These are phyloP conservation scores for Narcine bancroftii DNA, from an alignment of 2,113 vertebrate genomes.

Conservation along the genomic window DNA sequence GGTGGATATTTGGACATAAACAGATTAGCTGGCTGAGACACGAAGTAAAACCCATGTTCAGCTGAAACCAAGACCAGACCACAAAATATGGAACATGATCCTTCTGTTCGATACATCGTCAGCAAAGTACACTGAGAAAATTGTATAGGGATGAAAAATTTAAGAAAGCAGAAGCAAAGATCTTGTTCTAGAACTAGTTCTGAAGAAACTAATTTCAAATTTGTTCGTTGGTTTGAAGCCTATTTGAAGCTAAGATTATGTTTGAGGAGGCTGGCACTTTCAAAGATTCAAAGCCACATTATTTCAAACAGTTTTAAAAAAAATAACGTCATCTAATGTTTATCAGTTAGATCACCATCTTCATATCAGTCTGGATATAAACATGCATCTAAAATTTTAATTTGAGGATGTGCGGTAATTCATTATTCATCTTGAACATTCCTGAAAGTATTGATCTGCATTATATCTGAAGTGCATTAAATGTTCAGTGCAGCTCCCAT, in stretches of 20 bases:
- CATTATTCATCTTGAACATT: not conserved
- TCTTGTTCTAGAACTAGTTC: conserved; percentile 38
- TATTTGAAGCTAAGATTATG: conserved; percentile 47
- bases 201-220: conserved; percentile 41
- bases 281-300: conserved; percentile 51
- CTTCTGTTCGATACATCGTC: conserved; percentile 49
- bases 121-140: conserved; percentile 36
- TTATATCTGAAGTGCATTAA: no score
- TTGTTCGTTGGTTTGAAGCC: conserved; percentile 49
- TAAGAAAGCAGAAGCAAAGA: conserved; percentile 31
- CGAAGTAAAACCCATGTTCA: conserved; percentile 40
- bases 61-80: conserved; percentile 34
- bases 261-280: conserved; percentile 54
- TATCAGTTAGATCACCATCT: not conserved
- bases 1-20: conserved; percentile 48
- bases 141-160: not conserved
- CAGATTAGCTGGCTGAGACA: conserved; percentile 43
- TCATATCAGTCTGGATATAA: no score
- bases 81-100: conserved; percentile 45
- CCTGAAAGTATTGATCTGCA: not conserved
- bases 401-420: not conserved
- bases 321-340: not conserved
- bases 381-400: not conserved
- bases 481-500: no score
- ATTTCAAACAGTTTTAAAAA: conserved; percentile 50